Base-by-base conservation (phyloP, 2,113 vertebrate genomes). In the Rhinichthys klamathensis region DNA sequence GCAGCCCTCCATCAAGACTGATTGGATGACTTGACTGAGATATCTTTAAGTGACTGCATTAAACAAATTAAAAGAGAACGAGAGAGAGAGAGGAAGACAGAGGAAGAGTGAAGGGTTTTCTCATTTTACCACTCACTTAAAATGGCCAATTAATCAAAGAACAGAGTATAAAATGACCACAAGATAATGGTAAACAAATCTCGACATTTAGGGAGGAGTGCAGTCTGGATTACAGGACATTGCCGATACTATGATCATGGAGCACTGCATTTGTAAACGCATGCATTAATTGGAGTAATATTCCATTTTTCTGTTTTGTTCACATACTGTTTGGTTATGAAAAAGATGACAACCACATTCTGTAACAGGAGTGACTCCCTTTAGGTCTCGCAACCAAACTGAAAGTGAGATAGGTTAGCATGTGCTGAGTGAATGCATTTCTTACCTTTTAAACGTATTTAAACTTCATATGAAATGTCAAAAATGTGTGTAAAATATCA, bases 31-130 rank as follows among this genome's bases (percentile, higher is more conserved):
- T 67, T 30, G 61, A 67, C 79, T 67, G 61, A 69, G 61, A 73
- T 70, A 54, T 83, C 49, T 83, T 54, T 73, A 83, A 83, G 81
- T 56, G 81, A 83, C 81, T 83, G 67, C 81, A 83, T 83, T 83
- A 83, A 82, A 83, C 67, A 56, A 73, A 83, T 83, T 83, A 83
- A 82, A 54, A 54, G 46, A 13, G 25, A 67, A 15, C 0, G 32
- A 6, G 15, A 3, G 58, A 69, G 61, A 32, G 79, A 44, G 70
- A 23, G 60, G 25, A 23, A 27, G 30, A 18, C 2, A 6, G 27
- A 27, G 8, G 4, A 15, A 30, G 51, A 25, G 80, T 30, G 30
- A 70, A 70, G 30, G 65, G 30, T 51, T 63, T 82, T 69, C 27
- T 32, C 65, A 67, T 69, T 65, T 82, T 82, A 51, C 80, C 80